These are phyloP conservation scores for Cydia fagiglandana DNA, from an alignment of 1,140 invertebrate species.

Conservation along the genomic window DNA sequence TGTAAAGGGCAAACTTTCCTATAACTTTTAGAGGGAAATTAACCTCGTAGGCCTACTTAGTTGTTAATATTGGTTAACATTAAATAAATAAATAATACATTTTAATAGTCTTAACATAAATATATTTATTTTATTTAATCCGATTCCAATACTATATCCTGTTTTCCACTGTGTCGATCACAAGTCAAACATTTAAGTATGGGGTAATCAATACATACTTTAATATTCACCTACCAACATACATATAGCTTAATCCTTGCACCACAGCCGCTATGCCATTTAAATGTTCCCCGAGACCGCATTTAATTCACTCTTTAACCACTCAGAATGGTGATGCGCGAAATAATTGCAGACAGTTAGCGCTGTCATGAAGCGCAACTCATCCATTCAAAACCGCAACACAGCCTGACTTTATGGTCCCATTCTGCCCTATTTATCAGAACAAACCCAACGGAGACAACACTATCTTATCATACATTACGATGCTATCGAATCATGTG, in stretches of 20 bases:
- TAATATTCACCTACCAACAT: background rate
- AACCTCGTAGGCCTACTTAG: too few species aligned
- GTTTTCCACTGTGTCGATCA: too few species aligned
- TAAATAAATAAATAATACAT: too few species aligned
- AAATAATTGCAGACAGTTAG: constrained; percentile 30
- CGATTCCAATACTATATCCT: too few species aligned
- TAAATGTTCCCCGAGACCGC: constrained; percentile 13
- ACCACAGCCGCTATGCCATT: constrained; percentile 5
- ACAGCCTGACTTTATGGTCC: background rate
- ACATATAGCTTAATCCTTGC: background rate
- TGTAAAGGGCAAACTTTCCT: too few species aligned
- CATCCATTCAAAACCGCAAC: constrained; percentile 10
- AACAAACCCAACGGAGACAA: background rate
- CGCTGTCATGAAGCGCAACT: constrained; percentile 20
- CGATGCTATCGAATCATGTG: constrained; percentile 21
- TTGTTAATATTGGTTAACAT: too few species aligned
- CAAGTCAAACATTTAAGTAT: too few species aligned
- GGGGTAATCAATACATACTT: background rate
- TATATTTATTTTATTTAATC: too few species aligned
- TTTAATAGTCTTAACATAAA: too few species aligned
- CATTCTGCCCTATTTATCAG: background rate
- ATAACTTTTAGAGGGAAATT: too few species aligned
- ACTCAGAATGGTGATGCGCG: constrained; percentile 17
- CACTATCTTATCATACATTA: constrained; percentile 18
- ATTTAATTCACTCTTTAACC: constrained; percentile 28